Conservation (phyloP, 2,797 vertebrate genomes). For the Eutrigla gurnardus region DNA sequence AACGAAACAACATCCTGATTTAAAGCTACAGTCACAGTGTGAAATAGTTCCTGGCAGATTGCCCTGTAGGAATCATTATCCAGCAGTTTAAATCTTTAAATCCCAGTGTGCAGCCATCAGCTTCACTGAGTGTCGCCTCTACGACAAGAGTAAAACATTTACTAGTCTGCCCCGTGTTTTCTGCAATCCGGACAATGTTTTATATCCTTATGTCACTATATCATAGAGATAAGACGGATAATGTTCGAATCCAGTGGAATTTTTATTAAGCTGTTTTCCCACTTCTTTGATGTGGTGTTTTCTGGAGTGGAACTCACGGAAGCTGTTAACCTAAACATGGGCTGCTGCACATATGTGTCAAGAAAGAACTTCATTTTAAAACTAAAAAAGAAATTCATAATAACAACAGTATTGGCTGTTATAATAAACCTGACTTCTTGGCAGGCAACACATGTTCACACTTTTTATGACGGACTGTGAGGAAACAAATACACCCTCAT, state of each 20-base stretch:
- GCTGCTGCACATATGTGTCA: not conserved
- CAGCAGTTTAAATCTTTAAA: constrained; percentile 42
- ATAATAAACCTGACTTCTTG: not conserved
- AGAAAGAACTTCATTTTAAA: not conserved
- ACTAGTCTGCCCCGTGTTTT: constrained; percentile 24
- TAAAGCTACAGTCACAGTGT: not conserved
- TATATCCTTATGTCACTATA: constrained; percentile 6
- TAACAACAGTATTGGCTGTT: not conserved
- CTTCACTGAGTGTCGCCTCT: not conserved
- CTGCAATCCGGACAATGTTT: constrained; percentile 32
- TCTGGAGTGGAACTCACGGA: not conserved
- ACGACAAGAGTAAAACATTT: constrained; percentile 62
- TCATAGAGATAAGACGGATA: constrained; percentile 48
- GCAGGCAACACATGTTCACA: not conserved
- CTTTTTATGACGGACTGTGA: constrained; percentile 1
- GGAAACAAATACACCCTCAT: not conserved
- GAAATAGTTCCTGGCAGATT: not conserved
- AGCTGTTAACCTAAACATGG: not conserved
- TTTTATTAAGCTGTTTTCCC: constrained; percentile 45
- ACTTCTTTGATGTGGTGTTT: constrained; percentile 22
- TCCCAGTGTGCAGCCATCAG: constrained; percentile 22
- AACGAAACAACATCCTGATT: not conserved
- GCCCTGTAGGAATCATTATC: constrained; percentile 52
- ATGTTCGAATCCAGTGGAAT: constrained; percentile 35
- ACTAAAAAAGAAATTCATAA: not conserved